Base-by-base conservation (phyloP, 2,888 invertebrate species). In the Epistrophe grossulariae region DNA sequence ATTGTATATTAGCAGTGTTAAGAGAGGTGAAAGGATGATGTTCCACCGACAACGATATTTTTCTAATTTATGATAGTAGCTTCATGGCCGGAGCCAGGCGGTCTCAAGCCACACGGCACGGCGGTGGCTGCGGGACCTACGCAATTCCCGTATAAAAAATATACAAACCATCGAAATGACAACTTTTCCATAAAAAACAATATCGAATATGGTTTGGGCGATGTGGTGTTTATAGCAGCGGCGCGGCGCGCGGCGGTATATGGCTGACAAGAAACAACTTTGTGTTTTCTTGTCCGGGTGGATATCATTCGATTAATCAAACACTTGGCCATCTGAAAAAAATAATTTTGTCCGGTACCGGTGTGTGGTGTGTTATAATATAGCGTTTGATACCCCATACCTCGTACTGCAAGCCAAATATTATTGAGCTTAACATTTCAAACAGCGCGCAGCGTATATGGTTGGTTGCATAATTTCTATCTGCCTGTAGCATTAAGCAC, bases 1-100 rank as follows among this genome's bases (percentile, higher is more conserved):
- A 24, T 31, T 24, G 4, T 13, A 8, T 38, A 19, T 19, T 3
- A 17, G 17, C 59, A 17, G 19, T 50, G 28, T 15, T 55, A 35
- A 35, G 40, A 62, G 68, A 85, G 85, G 81, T 85, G 82, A 85
- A 85, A 85, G 85, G 85, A 82, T 85, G 82, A 85, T 81, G 85
- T 74, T 74, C 78, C 78, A 82, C 78, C 79, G 81, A 85, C 84
- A 77, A 77, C 73, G 60, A 70, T 79, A 84, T 28, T 85, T 82
- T 50, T 48, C 43, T 85, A 81, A 85, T 85, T 85, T 85, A 85
- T 82, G 57, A 79, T 74, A 64, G 40, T 15, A 38, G 10, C 55
- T 19, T 19, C 43, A 60, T 40, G 35, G 17, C 24, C 28, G 50
- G 71, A n/a, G 64, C 10, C 45, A 10, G n/a, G 28, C 19, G 19